Percentiles rank a stretch among this genome's conserved stretches.
Conservation (phyloP, 2,888 invertebrate species). For the Allygus modestus region DNA sequence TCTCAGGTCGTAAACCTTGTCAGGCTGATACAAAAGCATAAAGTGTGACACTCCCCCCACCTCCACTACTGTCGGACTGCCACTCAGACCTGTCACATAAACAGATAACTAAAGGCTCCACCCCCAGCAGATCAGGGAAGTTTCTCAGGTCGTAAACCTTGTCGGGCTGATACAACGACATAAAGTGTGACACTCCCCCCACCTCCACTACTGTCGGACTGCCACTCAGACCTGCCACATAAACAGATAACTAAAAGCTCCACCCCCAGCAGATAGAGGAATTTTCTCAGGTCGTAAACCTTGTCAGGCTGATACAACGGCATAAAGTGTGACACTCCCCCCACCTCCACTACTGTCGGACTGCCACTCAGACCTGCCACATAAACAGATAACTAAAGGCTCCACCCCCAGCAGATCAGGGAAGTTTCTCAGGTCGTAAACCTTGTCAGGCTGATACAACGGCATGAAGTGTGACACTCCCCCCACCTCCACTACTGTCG, state of each 20-base stretch:
- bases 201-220: conserved; percentile 85
- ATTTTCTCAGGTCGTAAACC: too few relatives aligned
- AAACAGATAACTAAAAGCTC: too few relatives aligned
- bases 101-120: conserved; percentile 85
- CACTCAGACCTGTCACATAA: conserved; percentile 83
- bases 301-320: too few relatives aligned
- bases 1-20: conserved; percentile 87
- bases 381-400: conserved; percentile 87
- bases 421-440: conserved; percentile 83
- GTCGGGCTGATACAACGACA: conserved; percentile 85
- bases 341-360: too few relatives aligned
- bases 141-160: conserved; percentile 86
- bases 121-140: conserved; percentile 76
- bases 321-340: too few relatives aligned
- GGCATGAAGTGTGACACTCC: conserved; percentile 91
- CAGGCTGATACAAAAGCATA: conserved; percentile 84
- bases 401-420: conserved; percentile 76
- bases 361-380: too few relatives aligned
- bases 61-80: conserved; percentile 85
- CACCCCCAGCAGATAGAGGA: too few relatives aligned
- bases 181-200: conserved; percentile 89
- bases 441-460: conserved; percentile 83
- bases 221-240: conserved; percentile 84
- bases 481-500: conserved; percentile 88
- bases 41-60: conserved; percentile 91